Evolutionary conservation across 2,888 invertebrate species (phyloP), one percentile per base, ranked within the genome.

Genomic region (Myopa testacea): DNA sequence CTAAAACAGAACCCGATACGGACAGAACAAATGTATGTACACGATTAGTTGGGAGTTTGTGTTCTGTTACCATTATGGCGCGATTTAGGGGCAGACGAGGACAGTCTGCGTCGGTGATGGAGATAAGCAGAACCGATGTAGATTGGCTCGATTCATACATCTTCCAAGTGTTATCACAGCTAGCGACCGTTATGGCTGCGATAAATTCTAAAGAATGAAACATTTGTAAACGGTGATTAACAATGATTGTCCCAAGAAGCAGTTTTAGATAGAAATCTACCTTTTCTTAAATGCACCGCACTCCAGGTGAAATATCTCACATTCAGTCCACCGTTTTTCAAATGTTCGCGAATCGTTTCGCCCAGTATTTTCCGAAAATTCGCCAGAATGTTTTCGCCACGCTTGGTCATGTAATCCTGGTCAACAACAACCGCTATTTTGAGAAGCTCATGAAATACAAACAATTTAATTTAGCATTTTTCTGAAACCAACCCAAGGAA

Each of bases 21-120:
- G 5, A 55, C n/a, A n/a, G n/a, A 6, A n/a, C 14, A n/a, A 55
- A n/a, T 12, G 16, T 26, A 26, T 26, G 26, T 26, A 26, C 26
- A 26, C 1, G 1, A 26, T 26, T 26, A 26, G 26, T 26, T 55
- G 6, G 14, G 14, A 55, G 10, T 55, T 16, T 10, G 16, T n/a
- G 14, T 55, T 55, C 10, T 12, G 16, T 80, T 81, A 89, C 92
- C 71, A 94, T 95, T 52, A 96, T 90, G 0, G 95, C 95, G 26
- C 92, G 90, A 50, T 91, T 88, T 0, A 90, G 83, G 0, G 95
- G 94, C 70, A 96, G 87, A 60, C 96, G 91, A 0, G 95, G 94
- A 86, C 96, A 96, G 84, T 95, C 94, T 0, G 93, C 91, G 85
- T 95, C 95, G 73, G 95, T 95, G 80, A 95, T 91, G 0, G 95